Evolutionary conservation across 23 tunicate species (phyloP).

Genomic region (Phallusia fumigata): DNA sequence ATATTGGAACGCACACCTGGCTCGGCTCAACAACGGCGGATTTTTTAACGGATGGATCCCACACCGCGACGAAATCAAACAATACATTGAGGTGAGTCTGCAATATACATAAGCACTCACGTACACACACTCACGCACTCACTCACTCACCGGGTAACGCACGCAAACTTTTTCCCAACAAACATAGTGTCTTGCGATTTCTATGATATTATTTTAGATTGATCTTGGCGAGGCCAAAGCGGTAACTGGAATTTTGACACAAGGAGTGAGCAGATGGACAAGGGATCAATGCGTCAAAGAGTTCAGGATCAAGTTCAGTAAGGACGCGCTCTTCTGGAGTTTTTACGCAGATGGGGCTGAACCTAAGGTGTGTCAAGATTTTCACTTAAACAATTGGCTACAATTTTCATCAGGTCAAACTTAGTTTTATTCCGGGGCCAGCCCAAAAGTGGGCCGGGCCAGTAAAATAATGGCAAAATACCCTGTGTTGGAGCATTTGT

Average conservation of each 20-base stretch:
- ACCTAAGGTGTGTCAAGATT: background rate
- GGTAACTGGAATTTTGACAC: constrained; percentile 72
- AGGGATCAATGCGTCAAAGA: constrained; percentile 44
- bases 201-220: constrained; percentile 29
- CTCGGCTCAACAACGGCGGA: constrained; percentile 53
- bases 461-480: too few species aligned
- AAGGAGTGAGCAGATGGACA: constrained; percentile 62
- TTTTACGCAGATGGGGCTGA: background rate
- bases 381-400: too few species aligned
- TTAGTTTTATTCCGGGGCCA: too few species aligned
- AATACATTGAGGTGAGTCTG: constrained; percentile 46
- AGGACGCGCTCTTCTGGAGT: constrained; percentile 43
- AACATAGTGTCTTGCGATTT: too few species aligned
- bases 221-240: constrained; percentile 55
- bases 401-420: too few species aligned
- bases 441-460: too few species aligned
- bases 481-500: too few species aligned
- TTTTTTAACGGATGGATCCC: constrained; percentile 92
- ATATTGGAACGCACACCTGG: constrained; percentile 49
- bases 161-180: too few species aligned
- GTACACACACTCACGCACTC: too few species aligned
- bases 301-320: constrained; percentile 49
- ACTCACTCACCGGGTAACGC: too few species aligned
- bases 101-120: too few species aligned
- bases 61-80: constrained; percentile 60